These are phyloP conservation scores for Suncus etruscus DNA, from an alignment of 2,113 vertebrate species.

Conservation along the genomic window DNA sequence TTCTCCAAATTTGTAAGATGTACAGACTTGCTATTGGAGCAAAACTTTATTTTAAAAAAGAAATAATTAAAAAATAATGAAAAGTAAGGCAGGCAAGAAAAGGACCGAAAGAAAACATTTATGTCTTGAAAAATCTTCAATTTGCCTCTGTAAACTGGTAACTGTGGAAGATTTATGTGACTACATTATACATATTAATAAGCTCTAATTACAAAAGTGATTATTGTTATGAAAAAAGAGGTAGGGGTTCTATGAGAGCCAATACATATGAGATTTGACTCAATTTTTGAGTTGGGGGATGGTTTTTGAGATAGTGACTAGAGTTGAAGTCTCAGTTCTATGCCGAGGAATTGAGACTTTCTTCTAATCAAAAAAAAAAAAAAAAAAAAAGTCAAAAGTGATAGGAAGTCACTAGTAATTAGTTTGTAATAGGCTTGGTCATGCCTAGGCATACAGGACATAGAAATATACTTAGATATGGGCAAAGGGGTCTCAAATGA, in stretches of 20 bases:
- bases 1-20: constrained; percentile 27
- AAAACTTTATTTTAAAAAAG: not conserved
- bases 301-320: not conserved
- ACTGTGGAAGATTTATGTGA: not conserved
- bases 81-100: not conserved
- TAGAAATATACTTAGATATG: not conserved
- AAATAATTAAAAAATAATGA: not conserved
- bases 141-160: not conserved
- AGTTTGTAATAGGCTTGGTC: not conserved
- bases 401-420: constrained; percentile 1
- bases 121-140: not conserved
- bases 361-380: not conserved
- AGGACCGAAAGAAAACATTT: not conserved
- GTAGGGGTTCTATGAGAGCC: not conserved
- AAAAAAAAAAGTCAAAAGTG: not conserved
- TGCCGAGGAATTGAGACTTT: not conserved
- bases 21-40: not conserved
- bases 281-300: not conserved
- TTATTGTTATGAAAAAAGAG: not conserved
- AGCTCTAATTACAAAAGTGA: no score
- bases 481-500: not conserved
- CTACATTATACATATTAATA: not conserved
- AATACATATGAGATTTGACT: not conserved
- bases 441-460: not conserved
- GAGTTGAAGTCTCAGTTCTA: not conserved